Evolutionary conservation across 2,797 vertebrate genomes (phyloP).

Genomic region (Rhabdophis nuchalis): DNA sequence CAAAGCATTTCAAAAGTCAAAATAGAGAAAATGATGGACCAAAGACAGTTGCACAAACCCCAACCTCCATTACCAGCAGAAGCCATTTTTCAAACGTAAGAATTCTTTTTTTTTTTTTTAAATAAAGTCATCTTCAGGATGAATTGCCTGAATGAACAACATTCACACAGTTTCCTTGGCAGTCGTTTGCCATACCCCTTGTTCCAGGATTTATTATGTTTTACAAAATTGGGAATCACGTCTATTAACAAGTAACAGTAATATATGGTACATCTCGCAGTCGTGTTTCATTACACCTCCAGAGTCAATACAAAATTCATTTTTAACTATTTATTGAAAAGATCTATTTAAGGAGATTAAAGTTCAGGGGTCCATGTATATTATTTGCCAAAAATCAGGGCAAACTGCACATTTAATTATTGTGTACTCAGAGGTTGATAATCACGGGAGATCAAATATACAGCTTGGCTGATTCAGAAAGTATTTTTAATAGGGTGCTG

Average conservation of each 20-base stretch:
- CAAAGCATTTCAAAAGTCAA: background rate
- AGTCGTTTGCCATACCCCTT: background rate
- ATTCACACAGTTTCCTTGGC: background rate
- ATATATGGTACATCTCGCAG: background rate
- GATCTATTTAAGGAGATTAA: conserved; percentile 32
- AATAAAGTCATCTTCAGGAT: background rate
- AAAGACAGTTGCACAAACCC: background rate
- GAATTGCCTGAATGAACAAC: background rate
- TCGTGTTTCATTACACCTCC: background rate
- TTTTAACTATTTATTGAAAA: conserved; percentile 25
- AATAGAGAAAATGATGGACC: background rate
- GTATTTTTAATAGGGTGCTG: conserved; percentile 69
- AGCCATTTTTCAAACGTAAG: background rate
- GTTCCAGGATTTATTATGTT: background rate
- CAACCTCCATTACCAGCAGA: background rate
- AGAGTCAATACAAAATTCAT: background rate
- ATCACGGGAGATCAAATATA: conserved; percentile 66
- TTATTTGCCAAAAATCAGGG: conserved; percentile 53
- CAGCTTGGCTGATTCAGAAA: conserved; percentile 64
- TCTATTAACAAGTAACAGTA: background rate
- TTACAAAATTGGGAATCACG: background rate
- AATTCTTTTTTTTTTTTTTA: background rate
- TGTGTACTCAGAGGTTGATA: conserved; percentile 60
- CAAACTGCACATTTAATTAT: conserved; percentile 67
- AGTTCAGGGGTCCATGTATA: conserved; percentile 46